These are phyloP conservation scores for Paralichthys olivaceus DNA, from an alignment of 2,113 vertebrate species.

Conservation along the genomic window DNA sequence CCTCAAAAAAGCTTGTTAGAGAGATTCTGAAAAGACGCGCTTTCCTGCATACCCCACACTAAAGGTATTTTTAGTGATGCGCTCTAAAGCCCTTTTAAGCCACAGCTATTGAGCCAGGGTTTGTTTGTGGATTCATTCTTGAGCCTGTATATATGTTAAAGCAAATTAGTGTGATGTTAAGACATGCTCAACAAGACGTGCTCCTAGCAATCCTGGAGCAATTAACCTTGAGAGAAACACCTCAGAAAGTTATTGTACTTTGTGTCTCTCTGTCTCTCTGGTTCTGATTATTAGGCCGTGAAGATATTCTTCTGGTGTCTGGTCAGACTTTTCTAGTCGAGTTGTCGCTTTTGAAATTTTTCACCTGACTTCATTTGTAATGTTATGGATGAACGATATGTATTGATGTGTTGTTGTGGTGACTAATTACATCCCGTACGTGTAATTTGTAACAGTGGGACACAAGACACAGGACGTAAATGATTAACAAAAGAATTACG, in stretches of 20 bases:
- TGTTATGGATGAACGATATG: background rate
- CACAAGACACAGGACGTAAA: background rate
- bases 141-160: constrained; percentile 8
- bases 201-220: constrained; percentile 15
- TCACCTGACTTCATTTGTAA: background rate
- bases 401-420: constrained; percentile 8
- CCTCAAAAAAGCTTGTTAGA: constrained; percentile 32
- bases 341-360: constrained; percentile 1
- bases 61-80: constrained; percentile 36
- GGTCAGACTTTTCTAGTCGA: background rate
- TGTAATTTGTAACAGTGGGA: background rate
- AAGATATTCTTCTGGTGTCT: constrained; percentile 28
- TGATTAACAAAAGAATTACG: background rate
- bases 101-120: background rate
- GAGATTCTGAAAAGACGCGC: constrained; percentile 40
- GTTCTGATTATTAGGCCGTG: constrained; percentile 13
- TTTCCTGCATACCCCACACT: background rate
- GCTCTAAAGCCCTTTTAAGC: constrained; percentile 15
- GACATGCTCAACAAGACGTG: constrained; percentile 21
- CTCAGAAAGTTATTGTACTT: constrained; percentile 32
- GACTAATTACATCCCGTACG: background rate
- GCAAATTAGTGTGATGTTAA: constrained; percentile 39
- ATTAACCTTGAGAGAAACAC: constrained; percentile 61
- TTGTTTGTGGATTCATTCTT: constrained; percentile 16
- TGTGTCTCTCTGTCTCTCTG: background rate